Percentiles rank a stretch among this genome's conserved stretches.
Conservation (phyloP, 2,113 vertebrate genomes). For the Prunella fulvescens region DNA sequence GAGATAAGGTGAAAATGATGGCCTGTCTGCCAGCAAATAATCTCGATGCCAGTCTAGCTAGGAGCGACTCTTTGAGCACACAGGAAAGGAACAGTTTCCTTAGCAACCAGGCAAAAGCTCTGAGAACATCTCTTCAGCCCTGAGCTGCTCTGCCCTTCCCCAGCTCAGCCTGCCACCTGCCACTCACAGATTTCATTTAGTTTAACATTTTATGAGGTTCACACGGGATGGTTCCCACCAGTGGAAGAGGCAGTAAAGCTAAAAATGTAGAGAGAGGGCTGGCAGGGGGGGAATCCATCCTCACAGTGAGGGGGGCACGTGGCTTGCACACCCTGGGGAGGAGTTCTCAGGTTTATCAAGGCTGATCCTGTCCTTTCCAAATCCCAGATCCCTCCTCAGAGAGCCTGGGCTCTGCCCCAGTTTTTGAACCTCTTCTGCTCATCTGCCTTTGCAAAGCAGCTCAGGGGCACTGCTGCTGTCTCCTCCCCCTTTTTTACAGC, state of each 20-base stretch:
- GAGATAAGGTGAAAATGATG: background rate
- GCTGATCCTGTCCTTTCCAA: background rate
- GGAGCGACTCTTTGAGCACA: background rate
- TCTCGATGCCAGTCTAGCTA: background rate
- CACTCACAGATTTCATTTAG: background rate
- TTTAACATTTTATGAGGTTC: background rate
- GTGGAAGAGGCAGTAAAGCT: background rate
- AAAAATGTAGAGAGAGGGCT: background rate
- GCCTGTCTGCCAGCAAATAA: background rate
- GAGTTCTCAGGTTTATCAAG: background rate
- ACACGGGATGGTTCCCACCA: background rate
- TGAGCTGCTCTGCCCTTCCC: background rate
- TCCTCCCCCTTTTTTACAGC: background rate
- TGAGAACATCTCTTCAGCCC: background rate
- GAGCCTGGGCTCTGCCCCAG: background rate
- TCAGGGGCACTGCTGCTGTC: background rate
- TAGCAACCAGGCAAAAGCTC: slow-evolving; percentile 15
- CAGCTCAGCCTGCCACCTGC: slow-evolving; percentile 9
- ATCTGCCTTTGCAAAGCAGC: background rate
- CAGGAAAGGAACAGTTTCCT: slow-evolving; percentile 47
- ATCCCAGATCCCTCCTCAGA: background rate
- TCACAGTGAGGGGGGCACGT: background rate
- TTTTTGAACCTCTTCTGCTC: background rate
- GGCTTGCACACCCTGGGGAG: background rate
- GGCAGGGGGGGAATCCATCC: background rate